phyloP scores from a whole-genome alignment of 2,888 invertebrate genomes.

The Zelleria hepariella region DNA sequence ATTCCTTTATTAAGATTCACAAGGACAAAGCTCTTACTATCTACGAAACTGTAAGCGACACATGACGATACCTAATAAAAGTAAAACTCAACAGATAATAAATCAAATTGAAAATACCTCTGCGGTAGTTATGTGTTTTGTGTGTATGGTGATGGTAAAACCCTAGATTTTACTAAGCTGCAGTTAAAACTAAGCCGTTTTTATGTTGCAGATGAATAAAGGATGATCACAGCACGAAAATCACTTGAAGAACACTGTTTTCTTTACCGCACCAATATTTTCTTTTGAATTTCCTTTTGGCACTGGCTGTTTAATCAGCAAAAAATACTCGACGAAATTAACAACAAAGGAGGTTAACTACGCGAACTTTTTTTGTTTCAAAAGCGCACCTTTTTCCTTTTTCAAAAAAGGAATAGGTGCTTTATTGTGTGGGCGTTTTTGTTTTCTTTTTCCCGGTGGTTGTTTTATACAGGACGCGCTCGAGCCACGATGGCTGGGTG shows the following conservation, averaged over 20 bases:
- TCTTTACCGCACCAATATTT: conserved; percentile 17
- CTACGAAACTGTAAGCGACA: conserved; percentile 26
- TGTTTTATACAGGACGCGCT: conserved; percentile 45
- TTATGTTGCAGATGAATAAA: not conserved
- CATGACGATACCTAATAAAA: conserved; percentile 60
- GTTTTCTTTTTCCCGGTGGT: conserved; percentile 23
- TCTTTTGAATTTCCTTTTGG: not conserved
- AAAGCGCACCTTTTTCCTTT: conserved; percentile 48
- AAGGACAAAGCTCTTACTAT: conserved; percentile 7
- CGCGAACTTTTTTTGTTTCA: conserved; percentile 41
- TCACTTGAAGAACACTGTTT: not conserved
- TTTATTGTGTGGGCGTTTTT: conserved; percentile 27
- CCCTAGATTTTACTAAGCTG: conserved; percentile 1
- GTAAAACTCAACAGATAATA: conserved; percentile 26
- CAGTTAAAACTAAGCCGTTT: not conserved
- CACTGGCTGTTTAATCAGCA: not conserved
- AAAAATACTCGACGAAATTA: conserved; percentile 51
- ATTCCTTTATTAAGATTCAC: not conserved
- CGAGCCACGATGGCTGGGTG: conserved; percentile 63
- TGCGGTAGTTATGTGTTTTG: conserved; percentile 15
- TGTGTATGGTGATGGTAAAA: not conserved
- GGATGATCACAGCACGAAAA: not conserved
- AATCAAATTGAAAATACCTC: conserved; percentile 44
- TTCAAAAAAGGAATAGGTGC: conserved; percentile 54
- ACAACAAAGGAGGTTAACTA: conserved; percentile 47